Base-by-base conservation (phyloP, 2,113 vertebrate genomes). In the Chaetodon trifascialis region DNA sequence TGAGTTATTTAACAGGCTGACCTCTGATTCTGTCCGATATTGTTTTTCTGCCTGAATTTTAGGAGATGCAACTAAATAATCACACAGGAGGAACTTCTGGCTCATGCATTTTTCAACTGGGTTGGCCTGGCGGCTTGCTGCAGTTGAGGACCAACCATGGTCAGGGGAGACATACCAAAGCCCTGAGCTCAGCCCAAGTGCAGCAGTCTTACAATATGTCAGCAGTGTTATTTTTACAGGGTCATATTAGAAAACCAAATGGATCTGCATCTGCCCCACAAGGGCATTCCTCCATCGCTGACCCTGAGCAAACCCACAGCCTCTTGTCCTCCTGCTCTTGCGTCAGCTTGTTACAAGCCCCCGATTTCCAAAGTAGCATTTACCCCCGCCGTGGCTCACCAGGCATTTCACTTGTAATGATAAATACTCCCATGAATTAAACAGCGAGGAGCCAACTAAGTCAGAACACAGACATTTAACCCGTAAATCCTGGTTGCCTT, bases 211-310 rank as follows among this genome's bases (percentile, higher is more conserved):
- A 80, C 84, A 89, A 76, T 71, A 92, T 91, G 93, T 94, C 93
- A 94, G 86, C 92, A 87, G 78, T 92, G 92, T 93, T 94, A 94
- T 94, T 94, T 94, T 94, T 92, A 93, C 82, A 90, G 84, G 85
- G 86, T 86, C 86, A 80, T 89, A 90, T 93, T 88, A 82, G 93
- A 93, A 93, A 94, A 82, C 86, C 90, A 86, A 90, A 67, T 42
- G 86, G 71, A 77, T 83, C 83, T 93, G 89, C 92, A 91, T 94
- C 91, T 94, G 89, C 83, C 70, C 91, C 86, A 83, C 76, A 71
- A 90, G 89, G 84, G 88, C 89, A 93, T 95, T 94, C 91, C 86
- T 87, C 77, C 77, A 78, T 55, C 78, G 59, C 89, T 86, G 87
- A 90, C 91, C 92, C 83, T 85, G 86, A 83, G 84, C 80, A 83